Evolutionary conservation across 2,113 vertebrate genomes (phyloP).

Genomic region (Siniperca chuatsi): DNA sequence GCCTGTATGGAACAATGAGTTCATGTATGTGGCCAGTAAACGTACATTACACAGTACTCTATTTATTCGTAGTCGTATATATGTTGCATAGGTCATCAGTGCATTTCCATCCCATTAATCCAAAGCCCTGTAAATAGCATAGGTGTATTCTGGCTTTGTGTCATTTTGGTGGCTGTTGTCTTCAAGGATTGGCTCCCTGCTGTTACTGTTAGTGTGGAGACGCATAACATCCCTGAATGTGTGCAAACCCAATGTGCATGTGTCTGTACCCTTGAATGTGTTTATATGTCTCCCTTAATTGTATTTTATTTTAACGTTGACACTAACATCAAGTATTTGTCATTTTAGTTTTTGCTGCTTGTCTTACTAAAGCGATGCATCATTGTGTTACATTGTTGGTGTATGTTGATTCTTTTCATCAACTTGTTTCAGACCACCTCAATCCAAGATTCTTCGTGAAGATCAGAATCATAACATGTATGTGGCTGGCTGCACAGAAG

Average conservation of each 20-base stretch:
- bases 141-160: slow-evolving; percentile 13
- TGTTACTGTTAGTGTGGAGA: slow-evolving; percentile 5
- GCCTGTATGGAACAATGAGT: slow-evolving; percentile 89
- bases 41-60: slow-evolving; percentile 13
- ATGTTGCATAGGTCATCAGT: background rate
- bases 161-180: slow-evolving; percentile 26
- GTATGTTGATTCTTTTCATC: background rate
- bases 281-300: background rate
- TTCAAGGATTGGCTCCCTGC: slow-evolving; percentile 1
- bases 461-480: slow-evolving; percentile 99
- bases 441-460: slow-evolving; percentile 94
- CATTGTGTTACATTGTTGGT: background rate
- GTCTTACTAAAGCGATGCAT: slow-evolving; percentile 6
- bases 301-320: background rate
- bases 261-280: slow-evolving; percentile 32
- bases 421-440: slow-evolving; percentile 87
- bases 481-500: slow-evolving; percentile 93
- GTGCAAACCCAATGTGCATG: slow-evolving; percentile 30
- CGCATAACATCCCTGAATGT: slow-evolving; percentile 32
- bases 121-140: slow-evolving; percentile 12
- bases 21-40: slow-evolving; percentile 89
- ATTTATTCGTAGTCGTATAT: background rate
- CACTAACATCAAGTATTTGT: slow-evolving; percentile 21
- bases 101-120: slow-evolving; percentile 46
- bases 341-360: slow-evolving; percentile 23